Evolutionary conservation across 2,113 vertebrate species (phyloP).

Genomic region (Chrysochloris asiatica): DNA sequence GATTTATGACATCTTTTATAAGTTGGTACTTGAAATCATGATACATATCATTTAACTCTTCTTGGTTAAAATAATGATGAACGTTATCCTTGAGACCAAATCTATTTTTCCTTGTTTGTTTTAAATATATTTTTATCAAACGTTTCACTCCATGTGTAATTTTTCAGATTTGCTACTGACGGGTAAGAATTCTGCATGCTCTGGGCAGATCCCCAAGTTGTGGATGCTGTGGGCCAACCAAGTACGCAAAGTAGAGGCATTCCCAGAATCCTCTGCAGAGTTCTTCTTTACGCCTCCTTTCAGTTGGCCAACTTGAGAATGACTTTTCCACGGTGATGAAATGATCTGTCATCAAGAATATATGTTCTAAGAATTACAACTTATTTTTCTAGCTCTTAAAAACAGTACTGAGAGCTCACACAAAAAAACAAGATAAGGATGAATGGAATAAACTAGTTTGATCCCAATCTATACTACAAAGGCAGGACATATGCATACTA

Average conservation of each 20-base stretch:
- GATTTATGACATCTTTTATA: conserved; percentile 82
- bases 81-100: conserved; percentile 79
- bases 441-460: neutral
- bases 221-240: too few species aligned
- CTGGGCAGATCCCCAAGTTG: neutral
- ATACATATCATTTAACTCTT: conserved; percentile 74
- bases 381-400: neutral
- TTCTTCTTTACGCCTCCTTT: rapidly evolving
- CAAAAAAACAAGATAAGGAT: neutral
- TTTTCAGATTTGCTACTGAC: conserved; percentile 27
- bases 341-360: neutral
- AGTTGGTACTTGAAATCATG: conserved; percentile 82
- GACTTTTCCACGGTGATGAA: neutral
- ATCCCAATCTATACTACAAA: neutral
- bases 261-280: rapidly evolving
- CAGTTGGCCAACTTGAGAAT: neutral
- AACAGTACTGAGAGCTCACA: neutral
- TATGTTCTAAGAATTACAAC: neutral
- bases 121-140: conserved; percentile 85
- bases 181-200: neutral
- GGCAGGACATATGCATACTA: neutral
- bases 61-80: conserved; percentile 77
- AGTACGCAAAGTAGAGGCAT: neutral
- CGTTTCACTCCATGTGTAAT: conserved; percentile 44
- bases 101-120: conserved; percentile 76